Percentiles rank a stretch among this genome's conserved stretches.
phyloP scores from a whole-genome alignment of 2,113 vertebrate species.

The Cyanocitta stelleri region DNA sequence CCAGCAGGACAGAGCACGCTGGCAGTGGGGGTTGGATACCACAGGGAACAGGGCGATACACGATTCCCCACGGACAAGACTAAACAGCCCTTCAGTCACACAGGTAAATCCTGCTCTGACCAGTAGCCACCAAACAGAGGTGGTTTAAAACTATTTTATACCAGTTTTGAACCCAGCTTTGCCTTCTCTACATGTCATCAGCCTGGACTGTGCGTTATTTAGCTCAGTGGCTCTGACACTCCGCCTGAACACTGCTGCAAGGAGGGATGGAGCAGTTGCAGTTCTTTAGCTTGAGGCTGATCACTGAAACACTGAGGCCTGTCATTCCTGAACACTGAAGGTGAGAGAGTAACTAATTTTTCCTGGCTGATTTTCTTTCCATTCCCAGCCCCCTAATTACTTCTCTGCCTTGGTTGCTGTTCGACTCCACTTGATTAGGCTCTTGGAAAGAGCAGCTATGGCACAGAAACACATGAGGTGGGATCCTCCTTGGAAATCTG shows the following conservation, averaged over 20 bases:
- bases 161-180: not conserved
- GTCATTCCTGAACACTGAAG: not conserved
- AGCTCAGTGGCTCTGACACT: not conserved
- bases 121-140: not conserved
- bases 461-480: not conserved
- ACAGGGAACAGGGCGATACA: not conserved
- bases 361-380: not conserved
- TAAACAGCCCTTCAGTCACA: not conserved
- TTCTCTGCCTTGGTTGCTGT: not conserved
- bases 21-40: no score
- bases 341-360: not conserved
- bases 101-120: not conserved
- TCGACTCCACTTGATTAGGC: not conserved
- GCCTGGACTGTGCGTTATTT: not conserved
- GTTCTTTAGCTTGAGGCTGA: not conserved
- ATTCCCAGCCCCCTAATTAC: not conserved
- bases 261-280: not conserved
- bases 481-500: not conserved
- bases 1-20: not conserved
- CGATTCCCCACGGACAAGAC: accelerated
- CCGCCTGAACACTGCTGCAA: not conserved
- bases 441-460: not conserved
- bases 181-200: not conserved
- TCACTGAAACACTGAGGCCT: not conserved
- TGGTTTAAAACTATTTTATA: not conserved